These are phyloP conservation scores for Trogon surrucura DNA, from an alignment of 2,113 vertebrate species.

Conservation along the genomic window DNA sequence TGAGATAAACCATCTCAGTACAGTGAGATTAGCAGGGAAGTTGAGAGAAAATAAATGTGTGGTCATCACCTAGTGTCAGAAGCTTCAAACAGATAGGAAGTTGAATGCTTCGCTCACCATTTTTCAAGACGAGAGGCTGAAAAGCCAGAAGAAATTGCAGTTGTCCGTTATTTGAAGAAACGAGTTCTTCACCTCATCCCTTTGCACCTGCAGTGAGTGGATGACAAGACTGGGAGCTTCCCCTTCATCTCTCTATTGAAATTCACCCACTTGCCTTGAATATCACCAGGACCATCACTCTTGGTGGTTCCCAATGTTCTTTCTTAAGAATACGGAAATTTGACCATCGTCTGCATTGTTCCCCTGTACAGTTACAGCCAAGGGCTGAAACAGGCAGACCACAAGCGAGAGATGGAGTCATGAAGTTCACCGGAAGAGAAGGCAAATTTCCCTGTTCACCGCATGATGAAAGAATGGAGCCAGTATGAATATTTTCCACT, in stretches of 20 bases:
- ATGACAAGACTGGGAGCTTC: background rate
- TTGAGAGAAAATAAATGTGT: constrained; percentile 27
- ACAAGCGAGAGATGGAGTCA: background rate
- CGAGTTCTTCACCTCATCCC: background rate
- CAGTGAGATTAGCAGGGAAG: background rate
- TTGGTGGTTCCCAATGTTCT: background rate
- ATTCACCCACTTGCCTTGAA: background rate
- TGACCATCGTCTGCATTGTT: background rate
- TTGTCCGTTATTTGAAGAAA: background rate
- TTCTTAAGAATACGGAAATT: background rate
- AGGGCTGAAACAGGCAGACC: background rate
- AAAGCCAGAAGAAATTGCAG: background rate
- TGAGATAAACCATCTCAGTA: constrained; percentile 36
- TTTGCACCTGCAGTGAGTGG: background rate
- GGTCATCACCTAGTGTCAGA: constrained; percentile 22
- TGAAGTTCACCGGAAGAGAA: background rate
- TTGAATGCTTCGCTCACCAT: background rate
- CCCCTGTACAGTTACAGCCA: background rate
- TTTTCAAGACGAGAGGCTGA: background rate
- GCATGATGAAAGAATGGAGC: background rate
- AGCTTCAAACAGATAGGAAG: background rate
- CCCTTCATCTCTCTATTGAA: background rate
- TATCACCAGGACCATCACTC: background rate
- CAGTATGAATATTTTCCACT: background rate
- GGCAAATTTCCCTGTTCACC: background rate